Base-by-base conservation (phyloP, 1,140 invertebrate genomes). In the Phymastichus coffea region DNA sequence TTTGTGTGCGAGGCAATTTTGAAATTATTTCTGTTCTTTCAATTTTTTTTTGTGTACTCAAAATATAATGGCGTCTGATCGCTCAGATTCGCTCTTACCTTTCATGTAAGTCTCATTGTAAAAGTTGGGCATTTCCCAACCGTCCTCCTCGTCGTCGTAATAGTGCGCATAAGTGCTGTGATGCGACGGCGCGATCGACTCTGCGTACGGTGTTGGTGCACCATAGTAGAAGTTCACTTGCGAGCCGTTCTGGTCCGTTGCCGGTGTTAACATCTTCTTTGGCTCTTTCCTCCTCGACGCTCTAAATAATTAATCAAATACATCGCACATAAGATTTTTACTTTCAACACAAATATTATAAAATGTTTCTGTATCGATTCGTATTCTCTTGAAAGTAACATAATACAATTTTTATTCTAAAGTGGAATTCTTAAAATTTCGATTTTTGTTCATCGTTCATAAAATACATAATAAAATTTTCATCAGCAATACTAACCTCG, bases 81-180 rank as follows among this genome's bases (percentile, higher is more conserved):
- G 35, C 54, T 62, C 60, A 54, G 60, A 53, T 59, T 63, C 64
- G 54, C 46, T 52, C 63, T 67, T 71, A 86, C 85, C 85, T 83
- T 95, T 96, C 92, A 95, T 95, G 69, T 95, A 96, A 15, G 93
- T 95, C 81, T 97, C 94, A 77, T 96, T 96, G 76, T 97, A 97
- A 75, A 96, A 96, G 76, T 96, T 96, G 0, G 94, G 94, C 94
- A 97, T 96, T 73, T 96, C 94, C 93, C 94, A 96, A 12, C 93
- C 94, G 65, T 95, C 93, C 73, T 96, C 94, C 72, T 97, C 94
- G 66, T 94, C 92, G 66, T 89, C 87, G 68, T 96, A 97, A 75
- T 96, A 97, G 74, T 96, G 94, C 15, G 94, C 94, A 73, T 97
- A 97, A 0, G 93, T 95, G 33, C 92, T 95, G 70, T 97, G 94